phyloP scores from a whole-genome alignment of 2,888 invertebrate genomes.

The Cephalotes varians region DNA sequence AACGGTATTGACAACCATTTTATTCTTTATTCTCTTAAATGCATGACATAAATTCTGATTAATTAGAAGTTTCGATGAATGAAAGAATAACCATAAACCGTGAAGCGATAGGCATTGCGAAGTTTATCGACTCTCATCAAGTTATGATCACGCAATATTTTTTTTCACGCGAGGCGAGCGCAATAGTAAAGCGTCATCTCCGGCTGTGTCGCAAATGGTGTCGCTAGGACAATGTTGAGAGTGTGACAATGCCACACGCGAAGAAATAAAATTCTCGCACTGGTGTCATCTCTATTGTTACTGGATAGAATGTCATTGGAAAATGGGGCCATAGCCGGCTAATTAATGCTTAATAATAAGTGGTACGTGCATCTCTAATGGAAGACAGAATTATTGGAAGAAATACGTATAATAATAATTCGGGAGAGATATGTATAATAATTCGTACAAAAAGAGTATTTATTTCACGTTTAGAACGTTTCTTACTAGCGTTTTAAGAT shows the following conservation, averaged over 20 bases:
- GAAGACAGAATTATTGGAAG: neutral
- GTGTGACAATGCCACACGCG: slow-evolving; percentile 35
- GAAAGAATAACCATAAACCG: neutral
- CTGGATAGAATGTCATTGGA: slow-evolving; percentile 68
- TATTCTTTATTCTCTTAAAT: slow-evolving; percentile 2
- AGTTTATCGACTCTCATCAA: slow-evolving; percentile 52
- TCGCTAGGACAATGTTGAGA: slow-evolving; percentile 64
- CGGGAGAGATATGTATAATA: neutral
- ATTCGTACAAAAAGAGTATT: neutral
- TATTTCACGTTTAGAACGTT: neutral
- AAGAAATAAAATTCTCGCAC: slow-evolving; percentile 47
- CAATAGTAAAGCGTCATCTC: slow-evolving; percentile 64
- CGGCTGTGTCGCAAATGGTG: slow-evolving; percentile 57
- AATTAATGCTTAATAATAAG: slow-evolving; percentile 71
- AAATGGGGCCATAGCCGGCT: slow-evolving; percentile 68
- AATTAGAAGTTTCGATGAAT: slow-evolving; percentile 26
- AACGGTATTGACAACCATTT: neutral
- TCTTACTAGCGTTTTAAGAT: neutral
- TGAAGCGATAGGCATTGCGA: neutral
- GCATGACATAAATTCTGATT: neutral
- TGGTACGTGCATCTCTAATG: neutral
- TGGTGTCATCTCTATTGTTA: slow-evolving; percentile 67
- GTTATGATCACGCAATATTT: slow-evolving; percentile 34
- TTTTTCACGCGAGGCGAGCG: slow-evolving; percentile 32
- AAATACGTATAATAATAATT: neutral